Conservation (phyloP, 2,797 vertebrate species). For the Calcarius lapponicus region DNA sequence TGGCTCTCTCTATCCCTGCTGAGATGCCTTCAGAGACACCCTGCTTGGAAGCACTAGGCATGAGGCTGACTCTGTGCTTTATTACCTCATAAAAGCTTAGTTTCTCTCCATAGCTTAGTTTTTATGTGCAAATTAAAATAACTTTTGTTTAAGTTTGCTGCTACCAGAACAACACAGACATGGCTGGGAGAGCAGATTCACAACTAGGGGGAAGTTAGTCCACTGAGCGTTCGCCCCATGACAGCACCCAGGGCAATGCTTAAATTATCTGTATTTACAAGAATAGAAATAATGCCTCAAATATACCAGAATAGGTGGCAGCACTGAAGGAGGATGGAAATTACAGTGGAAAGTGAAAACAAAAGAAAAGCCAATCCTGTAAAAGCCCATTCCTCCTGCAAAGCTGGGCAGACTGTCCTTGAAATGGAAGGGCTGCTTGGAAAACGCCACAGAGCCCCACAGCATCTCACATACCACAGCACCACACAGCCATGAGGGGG, state of each 20-base stretch:
- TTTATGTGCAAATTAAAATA: constrained; percentile 6
- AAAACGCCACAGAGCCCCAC: not conserved
- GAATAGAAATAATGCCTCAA: not conserved
- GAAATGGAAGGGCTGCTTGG: not conserved
- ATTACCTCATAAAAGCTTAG: not conserved
- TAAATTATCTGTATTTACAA: not conserved
- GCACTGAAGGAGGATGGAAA: not conserved
- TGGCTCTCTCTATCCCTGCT: not conserved
- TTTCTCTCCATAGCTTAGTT: constrained; percentile 2
- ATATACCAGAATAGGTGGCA: not conserved
- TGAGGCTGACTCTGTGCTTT: not conserved
- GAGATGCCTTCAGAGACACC: constrained; percentile 33
- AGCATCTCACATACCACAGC: not conserved
- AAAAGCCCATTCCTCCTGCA: not conserved
- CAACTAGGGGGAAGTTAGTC: not conserved
- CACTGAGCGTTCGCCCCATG: not conserved
- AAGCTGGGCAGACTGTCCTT: not conserved
- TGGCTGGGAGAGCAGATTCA: not conserved
- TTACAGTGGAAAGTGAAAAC: not conserved
- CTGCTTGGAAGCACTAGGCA: not conserved
- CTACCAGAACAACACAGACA: not conserved
- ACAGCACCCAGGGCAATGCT: not conserved
- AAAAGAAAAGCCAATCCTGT: not conserved
- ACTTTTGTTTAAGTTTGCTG: constrained; percentile 3
- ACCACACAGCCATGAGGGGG: not conserved